Conservation (phyloP, 1,140 invertebrate species). For the Rhizoglyphus robini region DNA sequence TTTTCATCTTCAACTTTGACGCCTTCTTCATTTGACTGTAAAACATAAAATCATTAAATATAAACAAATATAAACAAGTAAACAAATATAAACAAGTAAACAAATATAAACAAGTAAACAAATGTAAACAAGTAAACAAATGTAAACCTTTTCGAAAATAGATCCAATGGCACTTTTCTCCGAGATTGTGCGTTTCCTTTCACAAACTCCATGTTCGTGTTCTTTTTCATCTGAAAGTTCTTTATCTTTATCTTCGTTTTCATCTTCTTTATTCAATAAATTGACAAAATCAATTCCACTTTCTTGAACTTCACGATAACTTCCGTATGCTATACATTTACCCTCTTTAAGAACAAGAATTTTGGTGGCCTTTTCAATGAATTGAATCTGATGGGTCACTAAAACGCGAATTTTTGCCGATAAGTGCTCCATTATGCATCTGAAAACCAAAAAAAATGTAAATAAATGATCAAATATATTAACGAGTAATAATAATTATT, state of each 20-base stretch:
- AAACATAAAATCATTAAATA: conserved; percentile 16
- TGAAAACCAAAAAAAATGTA: no score
- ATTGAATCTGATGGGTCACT: no score
- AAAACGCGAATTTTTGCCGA: conserved; percentile 45
- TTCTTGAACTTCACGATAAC: not conserved
- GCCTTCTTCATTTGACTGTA: not conserved
- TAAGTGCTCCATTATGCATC: conserved; percentile 39
- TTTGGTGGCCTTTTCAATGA: no score
- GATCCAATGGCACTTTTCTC: no score
- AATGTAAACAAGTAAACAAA: not conserved
- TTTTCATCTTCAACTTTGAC: not conserved
- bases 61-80: no score
- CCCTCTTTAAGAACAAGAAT: conserved; percentile 56
- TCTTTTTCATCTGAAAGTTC: not conserved
- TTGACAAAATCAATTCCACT: not conserved
- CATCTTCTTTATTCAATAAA: not conserved
- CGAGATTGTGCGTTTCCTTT: not conserved
- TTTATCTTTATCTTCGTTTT: not conserved
- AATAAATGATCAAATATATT: no score
- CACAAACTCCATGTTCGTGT: no score
- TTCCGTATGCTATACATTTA: not conserved
- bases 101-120: not conserved
- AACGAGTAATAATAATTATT: no score
- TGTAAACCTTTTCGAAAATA: not conserved
- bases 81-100: conserved; percentile 18